Conservation (phyloP, 2,797 vertebrate genomes). For the Pangasius djambal region DNA sequence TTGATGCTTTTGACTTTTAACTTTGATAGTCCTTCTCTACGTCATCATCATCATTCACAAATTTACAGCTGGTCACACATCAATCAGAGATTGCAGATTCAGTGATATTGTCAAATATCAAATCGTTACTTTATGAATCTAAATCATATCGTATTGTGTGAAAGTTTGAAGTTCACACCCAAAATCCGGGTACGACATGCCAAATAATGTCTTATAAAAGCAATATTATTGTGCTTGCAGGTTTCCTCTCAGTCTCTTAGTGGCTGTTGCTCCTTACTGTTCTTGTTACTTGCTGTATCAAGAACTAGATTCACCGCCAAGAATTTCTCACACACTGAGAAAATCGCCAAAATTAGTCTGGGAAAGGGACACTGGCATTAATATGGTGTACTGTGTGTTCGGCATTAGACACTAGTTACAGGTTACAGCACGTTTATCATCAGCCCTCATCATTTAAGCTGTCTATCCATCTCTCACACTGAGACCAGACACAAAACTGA, state of each 20-base stretch:
- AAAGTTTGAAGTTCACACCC: background rate
- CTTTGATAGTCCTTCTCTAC: background rate
- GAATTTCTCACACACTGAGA: background rate
- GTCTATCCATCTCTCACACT: background rate
- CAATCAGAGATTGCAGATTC: background rate
- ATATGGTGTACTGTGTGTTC: background rate
- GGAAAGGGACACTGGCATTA: background rate
- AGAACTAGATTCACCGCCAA: background rate
- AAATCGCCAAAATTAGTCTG: background rate
- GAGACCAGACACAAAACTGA: slow-evolving; percentile 15
- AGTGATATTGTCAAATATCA: background rate
- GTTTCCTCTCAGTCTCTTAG: background rate
- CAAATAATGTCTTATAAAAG: no score
- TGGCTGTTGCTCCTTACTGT: background rate
- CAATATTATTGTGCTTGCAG: no score
- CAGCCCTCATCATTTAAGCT: slow-evolving; percentile 52
- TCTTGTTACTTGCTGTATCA: background rate
- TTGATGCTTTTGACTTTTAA: background rate
- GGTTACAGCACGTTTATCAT: slow-evolving; percentile 58
- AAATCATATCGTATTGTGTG: background rate
- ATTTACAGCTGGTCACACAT: background rate
- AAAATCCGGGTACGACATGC: background rate
- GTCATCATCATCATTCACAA: background rate
- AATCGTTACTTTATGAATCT: background rate
- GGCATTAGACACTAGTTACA: background rate